Base-by-base conservation (phyloP, 2,113 vertebrate species). In the Ctenomys sociabilis region DNA sequence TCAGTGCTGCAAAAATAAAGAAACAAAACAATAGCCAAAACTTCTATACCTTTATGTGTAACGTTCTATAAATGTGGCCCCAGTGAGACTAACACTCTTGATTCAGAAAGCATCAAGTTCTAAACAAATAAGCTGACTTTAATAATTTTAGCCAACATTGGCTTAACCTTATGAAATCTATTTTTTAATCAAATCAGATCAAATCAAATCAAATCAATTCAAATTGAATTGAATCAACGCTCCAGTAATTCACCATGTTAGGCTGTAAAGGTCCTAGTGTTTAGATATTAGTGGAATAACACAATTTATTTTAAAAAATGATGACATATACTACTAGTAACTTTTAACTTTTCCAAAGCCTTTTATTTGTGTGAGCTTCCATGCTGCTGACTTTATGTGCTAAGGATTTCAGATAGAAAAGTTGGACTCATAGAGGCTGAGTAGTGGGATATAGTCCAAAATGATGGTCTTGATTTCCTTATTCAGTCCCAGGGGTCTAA, bases 371-470 rank as follows among this genome's bases (percentile, higher is more conserved):
- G 77, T 22, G 70, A 81, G 66, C 1, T 84, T 81, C 40, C 12
- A 57, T 19, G 30, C n/a, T 14, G 10, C 64, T 85, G 87, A 93
- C 32, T 94, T 84, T 45, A 78, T 59, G 72, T 32, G 49, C 75
- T 89, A 94, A 66, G 94, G 75, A 96, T 88, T 91, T 72, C 81
- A 92, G 64, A 95, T 87, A 35, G 80, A 88, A 96, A 95, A 94
- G 61, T 77, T 66, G 63, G 45, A 86, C 82, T 78, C 90, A 95
- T 73, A 91, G 63, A 89, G 57, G 52, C 59, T 43, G 28, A 91
- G 61, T 35, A 63, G 81, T 82, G 43, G 43, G 57, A 95, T 54
- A 28, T 32, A 43, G 54, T 45, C 81, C 70, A 82, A 78, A 82
- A 91, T 45, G 70, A 96, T 85, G 86, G 73, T 93, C 72, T 92